A percentile compares a stretch with the other conserved stretches of the same genome.
These are phyloP conservation scores for Ceuthmochares aereus DNA, from an alignment of 2,113 vertebrate genomes.

Conservation along the genomic window DNA sequence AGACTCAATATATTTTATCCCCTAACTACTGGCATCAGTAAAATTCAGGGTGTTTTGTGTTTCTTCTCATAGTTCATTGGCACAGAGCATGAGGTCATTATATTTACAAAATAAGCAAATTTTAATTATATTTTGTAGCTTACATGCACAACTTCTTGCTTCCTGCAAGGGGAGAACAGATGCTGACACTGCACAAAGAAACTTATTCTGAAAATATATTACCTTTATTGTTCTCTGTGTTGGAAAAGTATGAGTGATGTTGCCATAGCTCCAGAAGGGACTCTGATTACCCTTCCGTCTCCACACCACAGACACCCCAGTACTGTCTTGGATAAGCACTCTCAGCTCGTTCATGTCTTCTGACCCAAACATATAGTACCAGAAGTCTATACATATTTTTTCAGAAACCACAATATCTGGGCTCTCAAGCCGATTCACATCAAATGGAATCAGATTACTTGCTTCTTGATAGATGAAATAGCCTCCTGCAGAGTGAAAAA, in stretches of 20 bases:
- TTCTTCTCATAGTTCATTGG: background rate
- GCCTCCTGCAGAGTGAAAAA: conserved; percentile 37
- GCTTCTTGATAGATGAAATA: conserved; percentile 73
- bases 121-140: background rate
- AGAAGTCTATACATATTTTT: conserved; percentile 86
- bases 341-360: conserved; percentile 74
- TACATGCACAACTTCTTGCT: background rate
- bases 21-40: background rate
- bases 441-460: conserved; percentile 55
- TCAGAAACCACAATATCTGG: conserved; percentile 51
- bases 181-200: background rate
- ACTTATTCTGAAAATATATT: background rate
- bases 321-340: conserved; percentile 66
- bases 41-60: background rate
- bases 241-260: conserved; percentile 61
- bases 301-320: conserved; percentile 71
- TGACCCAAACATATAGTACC: conserved; percentile 79
- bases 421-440: conserved; percentile 74
- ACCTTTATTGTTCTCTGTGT: conserved; percentile 76
- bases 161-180: background rate
- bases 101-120: background rate
- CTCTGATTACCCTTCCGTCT: conserved; percentile 57
- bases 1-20: background rate
- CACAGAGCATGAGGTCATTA: background rate
- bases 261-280: conserved; percentile 78